These are phyloP conservation scores for Manis pentadactyla DNA, from an alignment of 2,797 vertebrate genomes.

Conservation along the genomic window DNA sequence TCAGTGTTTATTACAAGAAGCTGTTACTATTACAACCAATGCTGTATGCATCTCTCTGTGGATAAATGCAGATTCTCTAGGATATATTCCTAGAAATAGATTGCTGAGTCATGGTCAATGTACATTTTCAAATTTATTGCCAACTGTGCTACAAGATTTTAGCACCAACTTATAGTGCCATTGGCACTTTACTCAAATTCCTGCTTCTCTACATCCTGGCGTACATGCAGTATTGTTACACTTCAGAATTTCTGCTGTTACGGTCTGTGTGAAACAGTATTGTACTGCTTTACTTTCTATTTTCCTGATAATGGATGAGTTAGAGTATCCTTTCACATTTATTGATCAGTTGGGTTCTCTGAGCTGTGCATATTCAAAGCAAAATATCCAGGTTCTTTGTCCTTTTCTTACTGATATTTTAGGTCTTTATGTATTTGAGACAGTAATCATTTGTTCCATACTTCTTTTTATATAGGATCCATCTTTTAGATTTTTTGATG, in stretches of 20 bases:
- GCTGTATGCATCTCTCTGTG: neutral
- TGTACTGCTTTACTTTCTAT: neutral
- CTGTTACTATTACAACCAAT: neutral
- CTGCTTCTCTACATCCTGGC: neutral
- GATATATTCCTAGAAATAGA: constrained; percentile 19
- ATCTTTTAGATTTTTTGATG: neutral
- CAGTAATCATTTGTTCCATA: neutral
- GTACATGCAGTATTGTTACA: neutral
- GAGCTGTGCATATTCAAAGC: neutral
- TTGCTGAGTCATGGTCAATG: neutral
- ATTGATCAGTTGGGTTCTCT: neutral
- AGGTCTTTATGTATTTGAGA: neutral
- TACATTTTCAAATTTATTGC: neutral
- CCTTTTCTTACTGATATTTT: neutral
- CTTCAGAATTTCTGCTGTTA: neutral
- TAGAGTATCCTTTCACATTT: neutral
- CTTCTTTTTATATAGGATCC: neutral
- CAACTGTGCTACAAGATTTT: constrained; percentile 9
- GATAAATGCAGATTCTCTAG: neutral
- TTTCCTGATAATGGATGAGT: neutral
- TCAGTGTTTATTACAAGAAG: neutral
- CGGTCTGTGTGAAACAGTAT: neutral
- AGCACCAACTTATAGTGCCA: neutral
- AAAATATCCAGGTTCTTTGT: neutral
- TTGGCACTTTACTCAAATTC: neutral